phyloP scores from a whole-genome alignment of 2,113 vertebrate species.

The Ameiurus melas region DNA sequence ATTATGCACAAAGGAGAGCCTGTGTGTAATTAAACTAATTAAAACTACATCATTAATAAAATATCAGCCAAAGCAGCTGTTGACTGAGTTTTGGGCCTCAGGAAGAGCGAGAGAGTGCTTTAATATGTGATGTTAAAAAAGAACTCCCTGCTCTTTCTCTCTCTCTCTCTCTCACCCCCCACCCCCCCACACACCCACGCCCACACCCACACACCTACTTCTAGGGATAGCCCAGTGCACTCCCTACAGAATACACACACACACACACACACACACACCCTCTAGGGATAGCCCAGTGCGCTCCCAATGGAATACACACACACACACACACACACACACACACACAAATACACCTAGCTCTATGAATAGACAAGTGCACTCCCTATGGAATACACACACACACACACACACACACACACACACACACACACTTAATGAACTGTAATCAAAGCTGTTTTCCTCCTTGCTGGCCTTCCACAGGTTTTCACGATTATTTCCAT shows the following conservation, averaged over 20 bases:
- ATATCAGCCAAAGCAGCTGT: slow-evolving; percentile 78
- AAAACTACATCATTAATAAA: slow-evolving; percentile 81
- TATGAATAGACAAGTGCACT: not conserved
- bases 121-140: slow-evolving; percentile 77
- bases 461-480: not conserved
- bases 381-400: not conserved
- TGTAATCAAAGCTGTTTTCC: not conserved
- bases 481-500: not conserved
- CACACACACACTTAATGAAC: not conserved
- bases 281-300: not conserved
- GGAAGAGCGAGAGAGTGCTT: slow-evolving; percentile 65
- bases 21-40: slow-evolving; percentile 81
- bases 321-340: not conserved
- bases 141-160: slow-evolving; percentile 55
- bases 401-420: slow-evolving; percentile 16
- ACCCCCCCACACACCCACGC: not conserved
- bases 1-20: slow-evolving; percentile 74
- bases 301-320: not conserved
- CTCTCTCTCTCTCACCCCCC: not conserved
- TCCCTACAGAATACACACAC: not conserved
- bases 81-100: slow-evolving; percentile 70
- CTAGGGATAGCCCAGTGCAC: not conserved
- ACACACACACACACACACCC: not conserved
- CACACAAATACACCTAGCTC: not conserved
- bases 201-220: not conserved